These are phyloP conservation scores for Stichodactyla helianthus DNA, from an alignment of 64 coral and sea anemone species.

Conservation along the genomic window DNA sequence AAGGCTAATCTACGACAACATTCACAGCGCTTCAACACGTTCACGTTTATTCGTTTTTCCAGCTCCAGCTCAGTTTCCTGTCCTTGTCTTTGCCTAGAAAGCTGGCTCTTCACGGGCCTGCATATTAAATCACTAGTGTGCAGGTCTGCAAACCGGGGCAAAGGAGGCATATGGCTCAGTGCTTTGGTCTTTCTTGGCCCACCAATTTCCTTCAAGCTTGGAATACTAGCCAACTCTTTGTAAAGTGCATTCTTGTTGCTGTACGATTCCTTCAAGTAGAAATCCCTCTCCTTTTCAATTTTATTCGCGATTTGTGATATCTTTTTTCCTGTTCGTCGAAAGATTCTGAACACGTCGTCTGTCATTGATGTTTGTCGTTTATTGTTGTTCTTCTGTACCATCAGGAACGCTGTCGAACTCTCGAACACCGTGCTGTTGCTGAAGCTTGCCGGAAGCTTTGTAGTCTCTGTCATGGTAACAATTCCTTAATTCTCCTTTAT, in stretches of 20 bases:
- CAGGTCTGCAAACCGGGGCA: not conserved
- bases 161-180: not conserved
- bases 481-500: not conserved
- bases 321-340: constrained; percentile 42
- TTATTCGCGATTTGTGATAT: constrained; percentile 40
- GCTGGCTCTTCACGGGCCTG: constrained; percentile 20
- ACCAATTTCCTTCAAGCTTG: not conserved
- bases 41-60: constrained; percentile 43
- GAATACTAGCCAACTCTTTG: constrained; percentile 46
- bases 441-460: constrained; percentile 11
- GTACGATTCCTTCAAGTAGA: constrained; percentile 47
- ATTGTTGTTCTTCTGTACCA: constrained; percentile 51
- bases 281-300: constrained; percentile 36
- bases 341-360: constrained; percentile 61
- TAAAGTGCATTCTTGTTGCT: constrained; percentile 57
- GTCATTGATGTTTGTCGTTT: constrained; percentile 39
- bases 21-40: constrained; percentile 54
- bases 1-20: constrained; percentile 49
- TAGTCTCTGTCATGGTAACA: not conserved
- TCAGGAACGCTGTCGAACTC: constrained; percentile 51
- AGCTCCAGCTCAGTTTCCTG: constrained; percentile 13
- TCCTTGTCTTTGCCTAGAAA: not conserved
- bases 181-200: not conserved
- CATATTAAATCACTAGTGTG: constrained; percentile 18
- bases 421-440: constrained; percentile 15